phyloP scores from a whole-genome alignment of 2,888 invertebrate species.

The Dugesia japonica region DNA sequence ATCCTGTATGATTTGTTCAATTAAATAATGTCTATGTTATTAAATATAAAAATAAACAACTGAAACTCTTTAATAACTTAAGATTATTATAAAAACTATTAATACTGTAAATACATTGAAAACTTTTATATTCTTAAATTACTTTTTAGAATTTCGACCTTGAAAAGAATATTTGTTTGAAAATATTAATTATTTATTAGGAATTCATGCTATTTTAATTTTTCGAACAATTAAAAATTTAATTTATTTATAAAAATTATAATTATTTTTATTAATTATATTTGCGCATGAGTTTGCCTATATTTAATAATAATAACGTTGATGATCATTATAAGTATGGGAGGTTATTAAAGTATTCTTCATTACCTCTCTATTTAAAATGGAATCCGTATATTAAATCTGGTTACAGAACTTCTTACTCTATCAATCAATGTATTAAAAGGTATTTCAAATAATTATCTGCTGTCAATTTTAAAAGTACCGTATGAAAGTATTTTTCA shows the following conservation, averaged over 20 bases:
- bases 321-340: background rate
- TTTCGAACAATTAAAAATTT: background rate
- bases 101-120: too few relatives aligned
- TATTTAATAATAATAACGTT: background rate
- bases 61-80: too few relatives aligned
- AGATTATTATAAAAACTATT: too few relatives aligned
- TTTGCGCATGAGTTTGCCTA: background rate
- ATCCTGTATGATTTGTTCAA: too few relatives aligned
- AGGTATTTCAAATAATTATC: conserved; percentile 30
- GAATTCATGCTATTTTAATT: background rate
- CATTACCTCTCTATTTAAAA: background rate
- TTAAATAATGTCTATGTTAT: too few relatives aligned
- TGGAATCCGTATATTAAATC: conserved; percentile 1
- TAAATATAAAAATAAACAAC: too few relatives aligned
- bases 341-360: background rate
- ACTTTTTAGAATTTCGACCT: background rate
- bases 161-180: background rate
- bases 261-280: too few relatives aligned
- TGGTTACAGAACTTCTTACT: background rate
- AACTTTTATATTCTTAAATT: too few relatives aligned
- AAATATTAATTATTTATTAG: background rate
- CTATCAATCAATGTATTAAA: background rate
- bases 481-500: conserved; percentile 66
- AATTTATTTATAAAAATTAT: too few relatives aligned
- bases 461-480: too few relatives aligned